Evolutionary conservation across 2,888 invertebrate species (phyloP), one percentile per base, ranked within the genome.

Genomic region (Drosophila quinaria): DNA sequence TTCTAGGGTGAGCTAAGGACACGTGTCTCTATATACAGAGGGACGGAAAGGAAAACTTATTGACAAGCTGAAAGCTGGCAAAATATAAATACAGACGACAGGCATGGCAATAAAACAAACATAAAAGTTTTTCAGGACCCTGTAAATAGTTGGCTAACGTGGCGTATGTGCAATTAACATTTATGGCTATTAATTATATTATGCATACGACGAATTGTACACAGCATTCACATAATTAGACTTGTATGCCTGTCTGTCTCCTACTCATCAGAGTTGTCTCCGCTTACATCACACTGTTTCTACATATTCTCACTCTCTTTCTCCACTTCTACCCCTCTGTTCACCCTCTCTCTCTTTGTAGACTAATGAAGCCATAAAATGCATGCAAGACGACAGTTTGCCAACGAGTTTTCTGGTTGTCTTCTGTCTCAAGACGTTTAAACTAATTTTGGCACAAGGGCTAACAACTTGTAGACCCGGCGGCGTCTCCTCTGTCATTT

Each of bases 101-200:
- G 49, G 55, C 50, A 59, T n/a, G 59, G 33, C 35, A 54, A 51
- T 61, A 56, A 56, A 55, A 41, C 63, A 64, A 44, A 63, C 60
- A 54, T 49, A 41, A 22, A 63, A 60, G 35, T 60, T 59, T 52
- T 65, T 42, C 64, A 50, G 63, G 54, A 15, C 17, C 11, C 9
- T 49, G 42, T 50, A 68, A 80, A 76, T 76, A 74, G 78, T 82
- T 77, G 71, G 25, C 61, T 52, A 74, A 87, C 85, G 74, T 65
- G 89, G 80, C 89, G 89, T 87, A 82, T 89, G 88, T 76, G 88
- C 88, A 89, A 82, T 87, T 87, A 86, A 81, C 89, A 89, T 86
- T 86, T 87, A 89, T 87, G 87, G 71, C 71, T 74, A 86, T 86
- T 87, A 89, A 89, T 89, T 84, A 87, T 68, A 74, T 79, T 84